Percentiles rank a stretch among this genome's conserved stretches.
These are phyloP conservation scores for Elephantulus edwardii DNA, from an alignment of 2,113 vertebrate genomes.

Conservation along the genomic window DNA sequence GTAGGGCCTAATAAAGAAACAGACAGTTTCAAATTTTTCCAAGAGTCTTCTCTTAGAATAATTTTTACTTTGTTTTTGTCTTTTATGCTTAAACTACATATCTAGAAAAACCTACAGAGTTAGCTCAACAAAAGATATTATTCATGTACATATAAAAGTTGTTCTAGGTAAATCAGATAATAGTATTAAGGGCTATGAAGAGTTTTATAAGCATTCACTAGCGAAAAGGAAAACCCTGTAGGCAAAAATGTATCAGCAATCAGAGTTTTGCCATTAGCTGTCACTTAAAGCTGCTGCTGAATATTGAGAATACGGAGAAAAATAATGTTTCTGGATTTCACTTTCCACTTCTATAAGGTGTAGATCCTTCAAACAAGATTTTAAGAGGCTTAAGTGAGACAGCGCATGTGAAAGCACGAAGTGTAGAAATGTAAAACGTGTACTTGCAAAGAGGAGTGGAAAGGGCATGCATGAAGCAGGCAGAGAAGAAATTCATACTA, in stretches of 20 bases:
- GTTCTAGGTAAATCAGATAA: background rate
- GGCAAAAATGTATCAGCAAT: background rate
- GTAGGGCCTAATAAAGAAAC: background rate
- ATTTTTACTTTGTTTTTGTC: background rate
- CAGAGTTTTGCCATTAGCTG: background rate
- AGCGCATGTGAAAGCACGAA: background rate
- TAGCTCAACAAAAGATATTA: background rate
- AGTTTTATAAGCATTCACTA: constrained; percentile 4
- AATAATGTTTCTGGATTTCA: constrained; percentile 6
- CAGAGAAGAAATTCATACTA: background rate
- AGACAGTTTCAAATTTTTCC: background rate
- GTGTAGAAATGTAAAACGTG: background rate
- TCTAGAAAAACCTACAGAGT: background rate
- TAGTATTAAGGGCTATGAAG: background rate
- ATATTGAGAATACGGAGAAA: constrained; percentile 25
- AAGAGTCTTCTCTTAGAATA: background rate
- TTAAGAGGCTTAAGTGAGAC: background rate
- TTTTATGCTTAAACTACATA: background rate
- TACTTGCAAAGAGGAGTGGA: background rate
- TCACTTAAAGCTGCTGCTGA: background rate
- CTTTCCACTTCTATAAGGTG: background rate
- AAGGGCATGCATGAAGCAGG: background rate
- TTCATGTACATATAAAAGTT: background rate
- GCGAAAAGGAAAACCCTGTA: background rate
- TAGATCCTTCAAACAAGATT: background rate